Conservation (phyloP, 2,797 vertebrate genomes). For the Gobionotothen gibberifrons region DNA sequence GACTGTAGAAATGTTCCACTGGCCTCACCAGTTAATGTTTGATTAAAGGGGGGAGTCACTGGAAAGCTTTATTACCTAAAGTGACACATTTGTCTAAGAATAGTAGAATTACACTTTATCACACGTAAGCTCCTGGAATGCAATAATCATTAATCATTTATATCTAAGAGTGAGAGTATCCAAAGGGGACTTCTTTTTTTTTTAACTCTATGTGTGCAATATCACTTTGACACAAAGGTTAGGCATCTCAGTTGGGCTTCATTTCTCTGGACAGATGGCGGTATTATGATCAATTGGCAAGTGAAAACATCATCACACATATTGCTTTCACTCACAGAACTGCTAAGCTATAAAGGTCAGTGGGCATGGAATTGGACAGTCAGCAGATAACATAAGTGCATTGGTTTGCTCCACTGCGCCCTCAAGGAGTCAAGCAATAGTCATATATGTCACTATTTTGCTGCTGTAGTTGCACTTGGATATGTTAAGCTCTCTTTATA, state of each 20-base stretch:
- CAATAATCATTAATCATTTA: slow-evolving; percentile 41
- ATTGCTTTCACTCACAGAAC: background rate
- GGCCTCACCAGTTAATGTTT: slow-evolving; percentile 14
- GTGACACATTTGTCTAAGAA: slow-evolving; percentile 39
- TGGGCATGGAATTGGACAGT: slow-evolving; percentile 31
- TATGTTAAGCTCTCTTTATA: background rate
- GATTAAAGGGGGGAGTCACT: slow-evolving; percentile 10
- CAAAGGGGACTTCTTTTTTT: slow-evolving; percentile 23
- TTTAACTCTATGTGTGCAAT: slow-evolving; percentile 13
- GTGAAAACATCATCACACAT: background rate
- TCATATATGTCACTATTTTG: background rate
- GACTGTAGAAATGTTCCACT: background rate
- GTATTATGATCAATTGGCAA: slow-evolving; percentile 52
- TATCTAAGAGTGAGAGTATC: slow-evolving; percentile 13
- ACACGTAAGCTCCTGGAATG: slow-evolving; percentile 34
- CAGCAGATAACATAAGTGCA: slow-evolving; percentile 37
- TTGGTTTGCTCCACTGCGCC: slow-evolving; percentile 27
- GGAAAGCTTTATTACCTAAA: slow-evolving; percentile 14
- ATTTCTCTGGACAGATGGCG: slow-evolving; percentile 42
- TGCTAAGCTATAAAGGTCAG: slow-evolving; percentile 52
- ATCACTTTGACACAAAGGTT: slow-evolving; percentile 56
- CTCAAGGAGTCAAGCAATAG: slow-evolving; percentile 19
- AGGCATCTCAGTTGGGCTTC: slow-evolving; percentile 29
- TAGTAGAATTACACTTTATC: slow-evolving; percentile 20
- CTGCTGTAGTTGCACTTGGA: background rate